These are phyloP conservation scores for Apamea monoglypha DNA, from an alignment of 2,888 invertebrate genomes.

Conservation along the genomic window DNA sequence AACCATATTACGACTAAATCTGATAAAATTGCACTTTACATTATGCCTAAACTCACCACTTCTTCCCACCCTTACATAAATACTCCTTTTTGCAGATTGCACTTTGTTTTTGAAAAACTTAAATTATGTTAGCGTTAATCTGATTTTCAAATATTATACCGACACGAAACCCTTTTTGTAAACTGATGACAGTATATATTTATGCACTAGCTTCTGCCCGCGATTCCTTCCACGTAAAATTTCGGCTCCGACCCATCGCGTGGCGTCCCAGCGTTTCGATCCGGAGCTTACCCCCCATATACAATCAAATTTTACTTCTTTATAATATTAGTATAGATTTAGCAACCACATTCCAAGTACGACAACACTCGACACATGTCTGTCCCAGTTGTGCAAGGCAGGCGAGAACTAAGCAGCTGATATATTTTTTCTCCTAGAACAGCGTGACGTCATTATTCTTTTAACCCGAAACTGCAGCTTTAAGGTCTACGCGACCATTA, in stretches of 20 bases:
- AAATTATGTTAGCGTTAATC: neutral
- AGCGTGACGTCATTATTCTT: slow-evolving; percentile 43
- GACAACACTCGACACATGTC: neutral
- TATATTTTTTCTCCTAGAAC: neutral
- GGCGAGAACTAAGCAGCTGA: slow-evolving; percentile 27
- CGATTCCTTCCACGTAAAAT: neutral
- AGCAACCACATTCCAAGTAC: neutral
- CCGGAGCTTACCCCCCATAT: neutral
- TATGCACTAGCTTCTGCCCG: neutral
- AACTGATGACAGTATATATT: too few relatives aligned
- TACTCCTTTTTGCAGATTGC: neutral
- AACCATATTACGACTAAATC: neutral
- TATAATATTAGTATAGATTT: neutral
- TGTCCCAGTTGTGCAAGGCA: neutral
- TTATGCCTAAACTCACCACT: neutral
- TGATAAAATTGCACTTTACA: neutral
- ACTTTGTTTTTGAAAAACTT: neutral
- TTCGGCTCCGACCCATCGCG: neutral
- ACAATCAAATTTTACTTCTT: neutral
- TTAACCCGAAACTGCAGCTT: slow-evolving; percentile 53
- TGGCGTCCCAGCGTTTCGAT: neutral
- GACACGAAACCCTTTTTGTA: too few relatives aligned
- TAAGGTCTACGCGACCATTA: slow-evolving; percentile 49
- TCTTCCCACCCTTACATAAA: neutral
- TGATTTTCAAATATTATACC: neutral